Evolutionary conservation across 2,797 vertebrate genomes (phyloP).

Genomic region (Holocentrus rufus): DNA sequence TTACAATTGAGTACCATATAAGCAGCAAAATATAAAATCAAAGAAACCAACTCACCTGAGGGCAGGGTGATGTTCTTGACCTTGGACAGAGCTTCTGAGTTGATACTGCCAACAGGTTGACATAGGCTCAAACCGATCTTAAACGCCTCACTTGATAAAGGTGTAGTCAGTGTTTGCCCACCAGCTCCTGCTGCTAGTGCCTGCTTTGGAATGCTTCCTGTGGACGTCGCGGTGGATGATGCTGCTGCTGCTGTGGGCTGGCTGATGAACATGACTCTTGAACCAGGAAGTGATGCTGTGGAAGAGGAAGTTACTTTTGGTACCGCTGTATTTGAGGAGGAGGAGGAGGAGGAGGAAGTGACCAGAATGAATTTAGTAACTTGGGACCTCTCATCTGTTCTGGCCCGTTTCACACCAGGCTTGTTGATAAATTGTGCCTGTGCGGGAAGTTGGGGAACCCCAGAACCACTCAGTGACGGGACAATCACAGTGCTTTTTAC

Average conservation of each 20-base stretch:
- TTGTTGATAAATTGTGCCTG: constrained; percentile 69
- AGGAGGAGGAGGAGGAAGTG: constrained; percentile 68
- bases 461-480: constrained; percentile 53
- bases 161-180: constrained; percentile 65
- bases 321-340: constrained; percentile 67
- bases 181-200: constrained; percentile 35
- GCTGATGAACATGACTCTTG: constrained; percentile 84
- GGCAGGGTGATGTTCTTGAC: constrained; percentile 79
- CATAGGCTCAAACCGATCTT: constrained; percentile 85
- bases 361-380: constrained; percentile 89
- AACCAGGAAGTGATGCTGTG: constrained; percentile 74
- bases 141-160: constrained; percentile 85
- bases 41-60: constrained; percentile 63
- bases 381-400: constrained; percentile 76
- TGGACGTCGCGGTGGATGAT: constrained; percentile 56
- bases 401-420: constrained; percentile 63
- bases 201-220: constrained; percentile 81
- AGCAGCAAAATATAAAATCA: background rate
- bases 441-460: constrained; percentile 57
- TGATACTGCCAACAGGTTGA: constrained; percentile 81
- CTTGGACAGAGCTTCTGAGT: constrained; percentile 75
- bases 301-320: constrained; percentile 75
- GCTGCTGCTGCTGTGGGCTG: constrained; percentile 69
- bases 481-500: constrained; percentile 70
- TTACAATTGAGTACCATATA: too few species aligned